Conservation (phyloP, 92 coral and sea anemone genomes). For the Virgularia gustaviana region DNA sequence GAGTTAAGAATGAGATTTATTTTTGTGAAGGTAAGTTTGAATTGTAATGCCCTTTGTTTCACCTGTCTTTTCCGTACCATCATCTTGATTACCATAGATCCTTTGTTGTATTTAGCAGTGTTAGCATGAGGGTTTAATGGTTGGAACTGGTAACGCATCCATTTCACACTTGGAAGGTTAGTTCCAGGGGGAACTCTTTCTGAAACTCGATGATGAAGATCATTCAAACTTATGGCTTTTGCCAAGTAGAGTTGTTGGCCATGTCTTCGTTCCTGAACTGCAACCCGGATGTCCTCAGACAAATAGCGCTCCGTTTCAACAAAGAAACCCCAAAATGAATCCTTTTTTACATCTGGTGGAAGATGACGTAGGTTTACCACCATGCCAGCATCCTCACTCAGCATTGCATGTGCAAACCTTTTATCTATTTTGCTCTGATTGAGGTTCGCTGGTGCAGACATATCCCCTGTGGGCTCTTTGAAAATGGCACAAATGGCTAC, state of each 20-base stretch:
- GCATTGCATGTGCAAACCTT: constrained; percentile 28
- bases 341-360: constrained; percentile 11
- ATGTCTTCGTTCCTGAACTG: constrained; percentile 30
- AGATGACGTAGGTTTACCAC: constrained; percentile 31
- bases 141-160: constrained; percentile 39
- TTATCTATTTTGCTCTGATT: constrained; percentile 21
- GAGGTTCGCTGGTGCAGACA: neutral
- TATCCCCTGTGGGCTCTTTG: constrained; percentile 24
- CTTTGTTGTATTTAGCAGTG: constrained; percentile 26
- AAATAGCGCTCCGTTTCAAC: constrained; percentile 23
- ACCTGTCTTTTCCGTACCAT: constrained; percentile 40
- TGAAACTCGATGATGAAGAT: constrained; percentile 17
- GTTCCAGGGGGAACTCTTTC: constrained; percentile 28
- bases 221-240: constrained; percentile 18
- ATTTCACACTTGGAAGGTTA: constrained; percentile 16
- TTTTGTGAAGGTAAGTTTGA: neutral
- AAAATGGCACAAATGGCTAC: constrained; percentile 33
- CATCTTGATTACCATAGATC: constrained; percentile 8
- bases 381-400: constrained; percentile 34
- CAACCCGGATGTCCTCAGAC: constrained; percentile 24
- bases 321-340: constrained; percentile 14
- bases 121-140: constrained; percentile 25
- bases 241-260: constrained; percentile 19
- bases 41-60: constrained; percentile 8
- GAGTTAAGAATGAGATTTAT: too few species aligned